Percentiles rank a stretch among this genome's conserved stretches.
Conservation (phyloP, 1,140 invertebrate species). For the Aphelenchoides fujianensis region DNA sequence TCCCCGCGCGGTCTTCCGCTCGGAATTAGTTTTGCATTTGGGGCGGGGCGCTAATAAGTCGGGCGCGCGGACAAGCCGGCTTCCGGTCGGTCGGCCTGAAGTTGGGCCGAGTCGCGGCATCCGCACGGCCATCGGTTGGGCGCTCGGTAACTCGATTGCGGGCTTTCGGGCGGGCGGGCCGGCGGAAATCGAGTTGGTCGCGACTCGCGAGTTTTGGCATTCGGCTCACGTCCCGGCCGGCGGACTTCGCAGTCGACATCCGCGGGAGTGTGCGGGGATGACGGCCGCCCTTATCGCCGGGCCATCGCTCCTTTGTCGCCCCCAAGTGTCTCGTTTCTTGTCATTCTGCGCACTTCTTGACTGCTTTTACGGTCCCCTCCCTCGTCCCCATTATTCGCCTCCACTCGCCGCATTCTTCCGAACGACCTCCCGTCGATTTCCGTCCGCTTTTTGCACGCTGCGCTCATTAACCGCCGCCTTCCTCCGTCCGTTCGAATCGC, state of each 20-base stretch:
- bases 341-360: not conserved
- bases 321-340: not conserved
- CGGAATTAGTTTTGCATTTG: not conserved
- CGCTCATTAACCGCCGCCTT: not conserved
- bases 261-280: not conserved
- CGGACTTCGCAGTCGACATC: not conserved
- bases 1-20: not conserved
- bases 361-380: too few relatives aligned
- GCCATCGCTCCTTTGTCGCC: not conserved
- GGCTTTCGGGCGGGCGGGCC: not conserved
- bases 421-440: not conserved
- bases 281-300: not conserved
- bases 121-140: not conserved
- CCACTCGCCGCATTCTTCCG: too few relatives aligned
- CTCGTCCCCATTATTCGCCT: not conserved
- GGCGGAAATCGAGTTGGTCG: not conserved
- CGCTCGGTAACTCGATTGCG: not conserved
- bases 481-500: not conserved
- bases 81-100: not conserved
- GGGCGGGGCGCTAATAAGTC: not conserved
- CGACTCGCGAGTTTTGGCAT: not conserved
- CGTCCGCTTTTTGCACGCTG: not conserved
- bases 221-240: not conserved
- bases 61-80: not conserved
- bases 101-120: not conserved